Evolutionary conservation across 2,888 invertebrate genomes (phyloP).

Genomic region (Macrosiphum euphorbiae): DNA sequence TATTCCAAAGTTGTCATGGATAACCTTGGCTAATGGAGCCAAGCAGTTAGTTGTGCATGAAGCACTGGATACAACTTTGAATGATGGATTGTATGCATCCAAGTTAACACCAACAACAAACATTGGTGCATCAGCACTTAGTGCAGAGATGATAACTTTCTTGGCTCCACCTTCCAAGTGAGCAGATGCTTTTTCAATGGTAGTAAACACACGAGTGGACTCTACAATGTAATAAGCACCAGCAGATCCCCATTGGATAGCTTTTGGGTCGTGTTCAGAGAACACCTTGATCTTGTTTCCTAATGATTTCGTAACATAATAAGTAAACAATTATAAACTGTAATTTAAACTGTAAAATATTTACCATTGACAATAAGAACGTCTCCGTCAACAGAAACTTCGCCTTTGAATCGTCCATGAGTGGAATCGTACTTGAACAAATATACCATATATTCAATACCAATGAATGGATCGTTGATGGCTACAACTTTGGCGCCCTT

Average conservation of each 20-base stretch:
- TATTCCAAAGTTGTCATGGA: constrained; percentile 96
- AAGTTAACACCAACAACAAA: constrained; percentile 98
- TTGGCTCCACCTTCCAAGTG: constrained; percentile 93
- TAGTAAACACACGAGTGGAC: constrained; percentile 98
- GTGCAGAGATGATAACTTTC: constrained; percentile 97
- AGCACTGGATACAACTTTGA: constrained; percentile 91
- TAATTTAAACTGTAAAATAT: constrained; percentile 1
- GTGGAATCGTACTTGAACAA: constrained; percentile 99
- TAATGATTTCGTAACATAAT: constrained; percentile 67
- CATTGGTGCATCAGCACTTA: constrained; percentile 99
- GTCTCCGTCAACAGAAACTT: constrained; percentile 82
- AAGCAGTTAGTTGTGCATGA: constrained; percentile 99
- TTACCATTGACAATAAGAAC: constrained; percentile 83
- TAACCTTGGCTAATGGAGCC: constrained; percentile 96
- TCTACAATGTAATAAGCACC: constrained; percentile 98
- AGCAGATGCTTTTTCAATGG: constrained; percentile 88
- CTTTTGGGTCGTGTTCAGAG: constrained; percentile 85
- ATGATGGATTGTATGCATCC: constrained; percentile 83
- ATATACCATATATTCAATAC: constrained; percentile 98
- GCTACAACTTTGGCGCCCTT: constrained; percentile 86
- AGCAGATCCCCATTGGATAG: constrained; percentile 91
- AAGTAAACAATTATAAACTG: no score
- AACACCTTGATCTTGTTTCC: constrained; percentile 87
- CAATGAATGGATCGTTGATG: constrained; percentile 97
- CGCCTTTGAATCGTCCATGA: constrained; percentile 95